Base-by-base conservation (phyloP, 2,888 invertebrate species). In the Mesorhabditis belari region DNA sequence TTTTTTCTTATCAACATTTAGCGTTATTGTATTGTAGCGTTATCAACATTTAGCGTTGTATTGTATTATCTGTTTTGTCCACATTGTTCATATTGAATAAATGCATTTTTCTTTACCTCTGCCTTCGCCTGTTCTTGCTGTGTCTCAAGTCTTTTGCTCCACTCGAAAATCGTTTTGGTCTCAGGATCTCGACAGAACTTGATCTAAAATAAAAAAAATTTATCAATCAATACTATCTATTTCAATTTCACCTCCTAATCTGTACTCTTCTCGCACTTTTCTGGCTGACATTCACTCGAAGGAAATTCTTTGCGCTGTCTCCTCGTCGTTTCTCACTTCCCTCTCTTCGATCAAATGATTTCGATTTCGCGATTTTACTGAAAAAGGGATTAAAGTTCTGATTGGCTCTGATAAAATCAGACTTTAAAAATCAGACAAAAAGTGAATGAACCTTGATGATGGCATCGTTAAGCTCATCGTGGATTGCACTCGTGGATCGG, bases 121-220 rank as follows among this genome's bases (percentile, higher is more conserved):
- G 57, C 56, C 77, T 79, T 35, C 76, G 67, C 55, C 67, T 70
- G 27, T n/a, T n/a, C 55, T 76, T 69, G 57, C 75, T 66, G n/a
- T n/a, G 12, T n/a, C 66, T 51, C 53, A 72, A 55, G 49, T 80
- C 79, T 60, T 80, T 80, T 1, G 79, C 77, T 12, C 79, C 79
- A 24, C 71, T 71, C 53, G 74, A 75, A 44, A 80, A 65, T 23
- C 79, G 61, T 56, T 79, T 79, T 9, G 79, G 77, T 12, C 79
- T 65, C 21, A 77, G 70, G 50, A 79, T 77, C 55, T 79, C 79
- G 2, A 80, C 79, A 17, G 79, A 80, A 59, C 77, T 74, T 44
- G 27, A 65, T 63, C 19, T 35, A 35, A 35, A 35, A 9, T 9
- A 49, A 52, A 69, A 64, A 35, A 24, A 49, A n/a, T 19, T 5